Conservation (phyloP, 2,888 invertebrate species). For the Sturmia bella region DNA sequence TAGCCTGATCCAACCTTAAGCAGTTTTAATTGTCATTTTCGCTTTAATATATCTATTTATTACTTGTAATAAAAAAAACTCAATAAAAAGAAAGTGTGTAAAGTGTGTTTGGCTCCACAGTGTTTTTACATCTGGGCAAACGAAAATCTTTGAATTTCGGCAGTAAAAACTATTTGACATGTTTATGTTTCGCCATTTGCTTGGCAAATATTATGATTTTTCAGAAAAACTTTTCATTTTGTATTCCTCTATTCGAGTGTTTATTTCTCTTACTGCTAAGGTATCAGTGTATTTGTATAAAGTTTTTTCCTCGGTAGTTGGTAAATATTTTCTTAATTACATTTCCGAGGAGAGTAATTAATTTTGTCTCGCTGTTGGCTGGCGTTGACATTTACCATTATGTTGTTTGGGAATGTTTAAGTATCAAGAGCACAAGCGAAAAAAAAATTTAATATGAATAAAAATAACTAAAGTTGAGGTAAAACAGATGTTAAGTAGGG, state of each 20-base stretch:
- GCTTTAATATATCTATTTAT: too few relatives aligned
- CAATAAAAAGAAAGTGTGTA: too few relatives aligned
- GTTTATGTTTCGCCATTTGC: slow-evolving; percentile 45
- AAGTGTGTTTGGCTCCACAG: slow-evolving; percentile 35
- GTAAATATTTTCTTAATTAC: slow-evolving; percentile 81
- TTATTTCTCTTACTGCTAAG: neutral
- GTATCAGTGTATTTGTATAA: slow-evolving; percentile 8
- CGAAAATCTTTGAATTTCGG: slow-evolving; percentile 1
- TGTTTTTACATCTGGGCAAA: neutral
- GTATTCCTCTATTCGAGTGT: slow-evolving; percentile 1
- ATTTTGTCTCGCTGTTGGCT: slow-evolving; percentile 79
- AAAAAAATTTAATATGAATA: slow-evolving; percentile 30
- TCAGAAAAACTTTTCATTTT: neutral
- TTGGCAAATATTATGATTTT: slow-evolving; percentile 70
- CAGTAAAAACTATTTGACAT: slow-evolving; percentile 31
- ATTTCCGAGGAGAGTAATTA: slow-evolving; percentile 81
- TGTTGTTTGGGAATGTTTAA: slow-evolving; percentile 58
- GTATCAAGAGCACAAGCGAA: slow-evolving; percentile 41
- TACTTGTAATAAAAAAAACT: too few relatives aligned
- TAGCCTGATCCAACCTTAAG: too few relatives aligned
- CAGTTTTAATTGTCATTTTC: too few relatives aligned
- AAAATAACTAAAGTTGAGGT: slow-evolving; percentile 55
- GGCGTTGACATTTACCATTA: slow-evolving; percentile 77
- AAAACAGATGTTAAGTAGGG: slow-evolving; percentile 68
- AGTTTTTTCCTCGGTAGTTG: slow-evolving; percentile 70